Evolutionary conservation across 2,113 vertebrate genomes (phyloP).

Genomic region (Promerops cafer): DNA sequence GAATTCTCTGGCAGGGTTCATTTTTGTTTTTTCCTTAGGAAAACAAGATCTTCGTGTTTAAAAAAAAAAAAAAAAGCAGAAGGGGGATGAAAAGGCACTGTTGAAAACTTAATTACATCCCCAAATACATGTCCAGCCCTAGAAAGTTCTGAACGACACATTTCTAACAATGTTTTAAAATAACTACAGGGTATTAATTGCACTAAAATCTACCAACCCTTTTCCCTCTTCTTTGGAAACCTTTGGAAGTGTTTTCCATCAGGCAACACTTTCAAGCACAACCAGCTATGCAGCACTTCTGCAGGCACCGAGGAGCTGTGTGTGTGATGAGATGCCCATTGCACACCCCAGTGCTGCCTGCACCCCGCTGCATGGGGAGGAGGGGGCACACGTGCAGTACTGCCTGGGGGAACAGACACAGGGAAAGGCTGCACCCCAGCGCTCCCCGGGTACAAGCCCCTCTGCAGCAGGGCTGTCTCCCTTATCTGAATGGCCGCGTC

Average conservation of each 20-base stretch:
- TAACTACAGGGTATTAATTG: background rate
- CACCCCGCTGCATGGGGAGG: fast-evolving
- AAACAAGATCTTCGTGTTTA: background rate
- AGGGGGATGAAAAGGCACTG: background rate
- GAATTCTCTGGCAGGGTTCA: background rate
- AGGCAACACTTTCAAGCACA: background rate
- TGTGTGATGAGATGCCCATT: fast-evolving
- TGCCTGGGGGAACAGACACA: background rate
- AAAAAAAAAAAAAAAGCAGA: background rate
- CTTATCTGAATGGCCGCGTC: fast-evolving
- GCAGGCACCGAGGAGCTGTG: fast-evolving
- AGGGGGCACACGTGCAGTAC: fast-evolving
- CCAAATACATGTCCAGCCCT: fast-evolving
- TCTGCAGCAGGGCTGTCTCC: background rate
- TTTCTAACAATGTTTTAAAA: background rate
- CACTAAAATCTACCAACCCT: background rate
- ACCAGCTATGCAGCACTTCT: background rate
- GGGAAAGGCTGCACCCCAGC: background rate
- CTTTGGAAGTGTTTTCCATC: background rate
- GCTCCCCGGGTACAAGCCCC: background rate
- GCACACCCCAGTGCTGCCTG: fast-evolving
- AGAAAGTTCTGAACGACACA: background rate
- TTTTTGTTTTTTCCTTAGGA: background rate
- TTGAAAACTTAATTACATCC: background rate
- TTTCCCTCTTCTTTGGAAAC: background rate